phyloP scores from a whole-genome alignment of 2,797 vertebrate genomes.

The Anolis apletophallus region DNA sequence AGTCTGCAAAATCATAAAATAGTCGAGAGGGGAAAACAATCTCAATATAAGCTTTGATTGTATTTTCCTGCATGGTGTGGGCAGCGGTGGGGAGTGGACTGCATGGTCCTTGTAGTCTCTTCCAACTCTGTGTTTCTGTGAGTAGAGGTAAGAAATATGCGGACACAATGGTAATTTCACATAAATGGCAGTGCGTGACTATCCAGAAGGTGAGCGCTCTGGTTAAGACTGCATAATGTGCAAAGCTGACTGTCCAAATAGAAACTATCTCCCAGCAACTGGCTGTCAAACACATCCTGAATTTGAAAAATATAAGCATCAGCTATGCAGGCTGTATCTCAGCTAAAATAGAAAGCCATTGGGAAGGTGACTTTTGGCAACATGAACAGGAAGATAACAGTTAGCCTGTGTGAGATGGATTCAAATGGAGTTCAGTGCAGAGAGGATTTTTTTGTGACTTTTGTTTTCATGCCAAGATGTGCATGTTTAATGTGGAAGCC shows the following conservation, averaged over 20 bases:
- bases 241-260: conserved; percentile 63
- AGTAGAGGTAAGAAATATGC: conserved; percentile 47
- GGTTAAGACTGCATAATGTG: conserved; percentile 59
- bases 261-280: conserved; percentile 58
- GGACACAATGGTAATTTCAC: conserved; percentile 61
- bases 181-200: conserved; percentile 50
- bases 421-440: conserved; percentile 36
- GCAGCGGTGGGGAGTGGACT: no score
- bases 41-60: no score
- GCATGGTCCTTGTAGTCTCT: no score
- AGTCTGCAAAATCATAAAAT: conserved; percentile 49
- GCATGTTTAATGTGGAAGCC: not conserved
- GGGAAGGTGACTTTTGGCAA: conserved; percentile 49
- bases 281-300: conserved; percentile 65
- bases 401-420: conserved; percentile 33
- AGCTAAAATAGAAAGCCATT: conserved; percentile 52
- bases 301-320: conserved; percentile 63
- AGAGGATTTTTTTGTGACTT: not conserved
- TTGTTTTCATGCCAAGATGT: not conserved
- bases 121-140: no score
- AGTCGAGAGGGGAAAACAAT: conserved; percentile 31
- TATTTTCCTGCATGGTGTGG: no score
- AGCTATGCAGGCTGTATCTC: conserved; percentile 51
- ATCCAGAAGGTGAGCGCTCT: conserved; percentile 45
- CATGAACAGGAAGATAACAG: conserved; percentile 40